phyloP scores from a whole-genome alignment of 2,888 invertebrate genomes.

The Poecilus cupreus region DNA sequence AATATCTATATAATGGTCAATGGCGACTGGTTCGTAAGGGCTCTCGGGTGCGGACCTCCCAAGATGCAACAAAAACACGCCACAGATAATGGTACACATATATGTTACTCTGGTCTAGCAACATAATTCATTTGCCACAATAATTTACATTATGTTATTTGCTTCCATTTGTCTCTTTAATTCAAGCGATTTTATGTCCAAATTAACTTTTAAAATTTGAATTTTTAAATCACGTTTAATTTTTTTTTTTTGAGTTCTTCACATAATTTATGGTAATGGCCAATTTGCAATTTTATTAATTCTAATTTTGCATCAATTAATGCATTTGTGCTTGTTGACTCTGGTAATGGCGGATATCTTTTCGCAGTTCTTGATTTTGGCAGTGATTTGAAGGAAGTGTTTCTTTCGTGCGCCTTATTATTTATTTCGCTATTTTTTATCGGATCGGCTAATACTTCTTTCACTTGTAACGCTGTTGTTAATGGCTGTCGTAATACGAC shows the following conservation, averaged over 20 bases:
- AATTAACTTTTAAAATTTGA: neutral
- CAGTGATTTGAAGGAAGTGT: too few relatives aligned
- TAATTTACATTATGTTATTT: neutral
- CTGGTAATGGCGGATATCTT: neutral
- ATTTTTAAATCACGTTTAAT: conserved; percentile 5
- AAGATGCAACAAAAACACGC: too few relatives aligned
- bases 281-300: too few relatives aligned
- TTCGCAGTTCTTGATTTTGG: neutral
- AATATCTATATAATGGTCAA: too few relatives aligned
- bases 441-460: conserved; percentile 1
- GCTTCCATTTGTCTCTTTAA: neutral
- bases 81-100: too few relatives aligned
- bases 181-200: neutral
- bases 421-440: neutral
- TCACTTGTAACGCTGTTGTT: neutral
- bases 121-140: neutral
- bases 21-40: too few relatives aligned
- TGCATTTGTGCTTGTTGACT: too few relatives aligned
- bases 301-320: too few relatives aligned
- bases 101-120: too few relatives aligned
- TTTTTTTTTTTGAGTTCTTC: too few relatives aligned
- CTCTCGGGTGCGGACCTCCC: too few relatives aligned
- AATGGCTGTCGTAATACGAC: neutral
- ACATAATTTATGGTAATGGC: too few relatives aligned
- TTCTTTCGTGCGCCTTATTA: neutral